phyloP scores from a whole-genome alignment of 2,888 invertebrate genomes.

The Argyra leucocephala region DNA sequence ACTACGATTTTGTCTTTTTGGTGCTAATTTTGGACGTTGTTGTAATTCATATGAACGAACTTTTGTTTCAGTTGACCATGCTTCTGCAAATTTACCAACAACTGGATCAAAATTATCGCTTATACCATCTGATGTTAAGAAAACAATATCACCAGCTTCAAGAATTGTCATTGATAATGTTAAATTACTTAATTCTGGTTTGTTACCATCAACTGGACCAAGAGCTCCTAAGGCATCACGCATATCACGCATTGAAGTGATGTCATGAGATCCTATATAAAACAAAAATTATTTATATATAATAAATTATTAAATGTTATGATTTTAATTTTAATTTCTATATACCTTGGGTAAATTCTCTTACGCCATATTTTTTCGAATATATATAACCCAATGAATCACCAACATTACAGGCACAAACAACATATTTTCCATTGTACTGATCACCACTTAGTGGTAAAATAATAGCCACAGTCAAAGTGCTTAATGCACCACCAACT shows the following conservation, averaged over 20 bases:
- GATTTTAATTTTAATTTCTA: no score
- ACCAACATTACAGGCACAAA: conserved; percentile 81
- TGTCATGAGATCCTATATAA: conserved; percentile 65
- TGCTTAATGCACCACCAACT: conserved; percentile 73
- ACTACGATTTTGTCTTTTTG: conserved; percentile 41
- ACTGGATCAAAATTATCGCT: conserved; percentile 88
- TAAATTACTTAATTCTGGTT: conserved; percentile 77
- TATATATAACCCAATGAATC: conserved; percentile 84
- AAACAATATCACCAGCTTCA: conserved; percentile 71
- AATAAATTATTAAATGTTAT: not conserved
- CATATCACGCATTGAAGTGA: conserved; percentile 70
- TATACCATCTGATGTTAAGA: conserved; percentile 81
- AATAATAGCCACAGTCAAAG: conserved; percentile 70
- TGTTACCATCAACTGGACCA: conserved; percentile 74
- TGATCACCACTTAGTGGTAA: conserved; percentile 47
- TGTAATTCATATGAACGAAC: conserved; percentile 22
- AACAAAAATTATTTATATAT: conserved; percentile 14
- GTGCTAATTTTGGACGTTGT: conserved; percentile 28
- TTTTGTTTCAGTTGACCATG: conserved; percentile 42
- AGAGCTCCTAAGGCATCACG: conserved; percentile 79
- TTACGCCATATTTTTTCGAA: conserved; percentile 62
- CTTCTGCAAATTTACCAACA: conserved; percentile 71
- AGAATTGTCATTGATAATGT: conserved; percentile 74
- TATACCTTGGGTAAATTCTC: conserved; percentile 66
- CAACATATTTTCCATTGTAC: conserved; percentile 49